Evolutionary conservation across 2,888 invertebrate genomes (phyloP).

Genomic region (Patella caerulea): DNA sequence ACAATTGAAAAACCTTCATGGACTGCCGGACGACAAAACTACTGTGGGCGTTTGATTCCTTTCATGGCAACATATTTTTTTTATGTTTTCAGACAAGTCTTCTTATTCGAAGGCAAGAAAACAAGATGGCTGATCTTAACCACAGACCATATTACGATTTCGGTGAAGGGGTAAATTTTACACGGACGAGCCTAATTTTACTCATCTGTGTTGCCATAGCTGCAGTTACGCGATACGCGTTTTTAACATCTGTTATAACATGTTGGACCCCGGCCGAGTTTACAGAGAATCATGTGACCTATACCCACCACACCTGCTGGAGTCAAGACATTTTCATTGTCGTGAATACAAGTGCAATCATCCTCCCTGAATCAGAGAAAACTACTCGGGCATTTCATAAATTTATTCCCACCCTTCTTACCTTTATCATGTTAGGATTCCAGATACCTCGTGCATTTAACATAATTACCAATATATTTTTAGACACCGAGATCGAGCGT

Average conservation of each 20-base stretch:
- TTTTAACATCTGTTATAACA: not conserved
- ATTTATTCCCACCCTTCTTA: not conserved
- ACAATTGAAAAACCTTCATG: no score
- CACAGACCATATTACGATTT: not conserved
- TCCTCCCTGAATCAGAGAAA: not conserved
- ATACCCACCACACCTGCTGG: not conserved
- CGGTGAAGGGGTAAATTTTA: not conserved
- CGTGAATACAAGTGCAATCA: not conserved
- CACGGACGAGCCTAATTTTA: not conserved
- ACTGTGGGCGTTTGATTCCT: no score
- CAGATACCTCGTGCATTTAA: not conserved
- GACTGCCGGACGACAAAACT: no score
- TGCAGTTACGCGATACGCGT: not conserved
- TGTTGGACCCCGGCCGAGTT: slow-evolving; percentile 4
- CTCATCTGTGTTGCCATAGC: not conserved
- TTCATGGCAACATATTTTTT: no score
- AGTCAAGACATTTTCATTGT: not conserved
- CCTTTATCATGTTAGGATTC: not conserved
- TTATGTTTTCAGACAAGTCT: no score
- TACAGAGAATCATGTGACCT: not conserved
- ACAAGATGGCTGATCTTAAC: no score
- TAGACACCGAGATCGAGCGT: not conserved
- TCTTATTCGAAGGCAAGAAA: no score
- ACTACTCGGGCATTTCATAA: not conserved
- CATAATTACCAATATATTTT: not conserved